Percentiles rank a stretch among this genome's conserved stretches.
These are phyloP conservation scores for Galagoides demidoff DNA, from an alignment of 2,797 vertebrate species.

Conservation along the genomic window DNA sequence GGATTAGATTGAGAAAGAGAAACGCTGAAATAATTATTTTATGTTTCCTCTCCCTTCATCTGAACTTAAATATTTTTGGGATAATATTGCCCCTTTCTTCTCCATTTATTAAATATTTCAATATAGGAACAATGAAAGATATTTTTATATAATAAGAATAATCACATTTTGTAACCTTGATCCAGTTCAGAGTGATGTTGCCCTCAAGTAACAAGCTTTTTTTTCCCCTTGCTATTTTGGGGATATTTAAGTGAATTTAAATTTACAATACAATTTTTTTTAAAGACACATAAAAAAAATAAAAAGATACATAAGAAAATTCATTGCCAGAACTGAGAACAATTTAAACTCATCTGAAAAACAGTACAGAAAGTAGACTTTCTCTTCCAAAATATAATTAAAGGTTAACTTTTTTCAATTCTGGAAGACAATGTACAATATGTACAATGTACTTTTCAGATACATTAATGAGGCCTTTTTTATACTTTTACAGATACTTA, in stretches of 20 bases:
- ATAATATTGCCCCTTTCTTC: neutral
- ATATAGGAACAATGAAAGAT: neutral
- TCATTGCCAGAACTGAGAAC: neutral
- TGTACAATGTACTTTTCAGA: neutral
- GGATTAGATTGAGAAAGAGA: slow-evolving; percentile 7
- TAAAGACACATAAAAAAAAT: no score
- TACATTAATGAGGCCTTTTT: neutral
- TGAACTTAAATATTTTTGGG: neutral
- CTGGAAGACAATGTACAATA: neutral
- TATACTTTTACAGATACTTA: slow-evolving; percentile 37
- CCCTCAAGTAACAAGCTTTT: slow-evolving; percentile 23
- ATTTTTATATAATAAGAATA: neutral
- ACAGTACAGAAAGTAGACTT: slow-evolving; percentile 33
- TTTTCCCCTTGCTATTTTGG: neutral
- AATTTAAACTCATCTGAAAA: slow-evolving; percentile 34
- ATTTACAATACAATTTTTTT: slow-evolving; percentile 24
- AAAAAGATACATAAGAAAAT: neutral
- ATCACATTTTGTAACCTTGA: slow-evolving; percentile 6
- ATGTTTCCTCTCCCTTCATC: neutral
- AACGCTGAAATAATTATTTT: slow-evolving; percentile 29
- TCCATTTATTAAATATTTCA: slow-evolving; percentile 4
- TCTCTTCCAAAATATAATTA: neutral
- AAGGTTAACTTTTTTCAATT: neutral
- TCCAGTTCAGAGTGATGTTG: neutral
- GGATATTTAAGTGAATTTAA: slow-evolving; percentile 37